phyloP scores from a whole-genome alignment of 2,113 vertebrate species.

The Anguilla japonica region DNA sequence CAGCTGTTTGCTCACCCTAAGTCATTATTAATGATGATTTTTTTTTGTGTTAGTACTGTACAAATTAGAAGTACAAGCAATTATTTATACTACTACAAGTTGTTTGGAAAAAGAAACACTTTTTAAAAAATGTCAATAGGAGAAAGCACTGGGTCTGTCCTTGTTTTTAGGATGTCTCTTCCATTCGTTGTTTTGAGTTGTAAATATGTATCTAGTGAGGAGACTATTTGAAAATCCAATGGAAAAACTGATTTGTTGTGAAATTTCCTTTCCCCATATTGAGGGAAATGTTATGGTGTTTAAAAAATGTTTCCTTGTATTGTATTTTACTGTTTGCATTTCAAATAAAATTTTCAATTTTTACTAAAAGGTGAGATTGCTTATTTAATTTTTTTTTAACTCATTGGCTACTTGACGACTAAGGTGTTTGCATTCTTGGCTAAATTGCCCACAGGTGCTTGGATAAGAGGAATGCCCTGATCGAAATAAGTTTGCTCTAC shows the following conservation, averaged over 20 bases:
- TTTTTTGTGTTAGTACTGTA: constrained; percentile 16
- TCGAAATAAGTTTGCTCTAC: too few species aligned
- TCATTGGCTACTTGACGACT: too few species aligned
- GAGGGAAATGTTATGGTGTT: constrained; percentile 60
- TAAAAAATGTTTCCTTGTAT: constrained; percentile 61
- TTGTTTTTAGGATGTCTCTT: constrained; percentile 36
- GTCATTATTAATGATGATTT: constrained; percentile 29
- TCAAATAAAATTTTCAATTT: constrained; percentile 71
- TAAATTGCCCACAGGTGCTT: not conserved
- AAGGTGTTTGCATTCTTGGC: not conserved
- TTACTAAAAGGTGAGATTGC: constrained; percentile 34
- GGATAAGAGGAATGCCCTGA: too few species aligned
- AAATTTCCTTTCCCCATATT: constrained; percentile 77
- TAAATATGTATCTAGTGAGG: constrained; percentile 68
- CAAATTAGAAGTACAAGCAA: constrained; percentile 30
- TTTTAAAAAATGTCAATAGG: constrained; percentile 47
- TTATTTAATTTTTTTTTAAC: not conserved
- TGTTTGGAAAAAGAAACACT: constrained; percentile 29
- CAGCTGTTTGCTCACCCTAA: constrained; percentile 1
- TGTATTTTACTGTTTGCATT: constrained; percentile 66
- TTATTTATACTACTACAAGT: constrained; percentile 40
- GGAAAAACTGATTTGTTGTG: constrained; percentile 59
- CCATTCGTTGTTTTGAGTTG: constrained; percentile 62
- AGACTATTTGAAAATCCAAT: constrained; percentile 60
- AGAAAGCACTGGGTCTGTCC: constrained; percentile 61